Evolutionary conservation across 2,797 vertebrate genomes (phyloP), one percentile per base, ranked within the genome.

Genomic region (Morus bassanus): DNA sequence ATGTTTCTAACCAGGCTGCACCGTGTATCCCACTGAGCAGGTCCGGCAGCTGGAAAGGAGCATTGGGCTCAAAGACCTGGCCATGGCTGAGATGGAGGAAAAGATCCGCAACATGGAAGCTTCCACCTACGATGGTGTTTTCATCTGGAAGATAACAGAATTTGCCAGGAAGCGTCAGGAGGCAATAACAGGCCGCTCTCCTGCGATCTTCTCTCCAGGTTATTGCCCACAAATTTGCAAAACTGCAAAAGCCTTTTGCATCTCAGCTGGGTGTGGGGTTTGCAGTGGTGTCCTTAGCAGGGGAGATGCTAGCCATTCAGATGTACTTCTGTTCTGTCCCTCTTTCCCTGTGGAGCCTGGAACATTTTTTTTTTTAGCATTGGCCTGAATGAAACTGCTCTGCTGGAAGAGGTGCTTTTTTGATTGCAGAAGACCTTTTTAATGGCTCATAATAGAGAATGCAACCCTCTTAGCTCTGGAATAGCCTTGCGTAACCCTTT

Each of bases 181-280:
- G 0, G 99, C 99, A 0, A 98, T 99, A 39, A 98, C 98, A 0
- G 99, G 99, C 18, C 98, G 99, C 54, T 97, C 98, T 2, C 99
- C 99, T 1, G 99, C 99, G 6, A 99, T 99, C 98, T 99, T 99
- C 97, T 99, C 99, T 53, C 99, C 99, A 98, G 99, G 99, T 99
- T 82, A 45, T 54, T 78, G 24, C 45, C 70, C 37, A 22, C 54
- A 72, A n/a, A 73, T 18, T 19, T 43, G 31, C 33, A 54, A 65
- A 37, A 35, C 13, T 31, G 18, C 48, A 35, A 22, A 33, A 68
- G 35, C 12, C n/a, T 79, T 75, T 25, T n/a, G 51, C 2, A 4
- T 54, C 24, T 51, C 19, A 13, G 8, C 39, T 51, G 50, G 19
- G 5, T 31, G 53, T 50, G 78, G 85, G 41, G 7, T 53, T 70